Evolutionary conservation across 2,797 vertebrate species (phyloP).

Genomic region (Liparis tanakae): DNA sequence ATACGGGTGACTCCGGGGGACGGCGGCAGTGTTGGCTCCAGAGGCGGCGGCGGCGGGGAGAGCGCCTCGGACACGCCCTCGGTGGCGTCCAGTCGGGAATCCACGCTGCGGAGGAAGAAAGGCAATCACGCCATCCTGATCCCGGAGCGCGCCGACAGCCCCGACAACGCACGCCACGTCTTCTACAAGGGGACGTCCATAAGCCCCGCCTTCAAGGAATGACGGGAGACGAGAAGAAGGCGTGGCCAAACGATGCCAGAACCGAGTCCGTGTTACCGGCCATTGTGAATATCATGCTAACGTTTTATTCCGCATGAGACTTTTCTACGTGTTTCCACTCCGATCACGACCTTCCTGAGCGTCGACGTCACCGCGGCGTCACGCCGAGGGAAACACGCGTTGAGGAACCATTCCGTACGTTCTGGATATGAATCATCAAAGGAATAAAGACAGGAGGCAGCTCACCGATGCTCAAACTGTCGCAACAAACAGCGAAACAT

Average conservation of each 20-base stretch:
- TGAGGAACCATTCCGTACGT: slow-evolving; percentile 44
- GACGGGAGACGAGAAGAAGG: slow-evolving; percentile 9
- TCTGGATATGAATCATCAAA: slow-evolving; percentile 57
- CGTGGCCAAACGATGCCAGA: slow-evolving; percentile 25
- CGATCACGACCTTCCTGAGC: slow-evolving; percentile 84
- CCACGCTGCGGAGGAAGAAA: slow-evolving; percentile 93
- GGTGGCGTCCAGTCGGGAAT: slow-evolving; percentile 92
- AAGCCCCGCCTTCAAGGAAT: slow-evolving; percentile 87
- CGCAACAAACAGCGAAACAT: slow-evolving; percentile 53
- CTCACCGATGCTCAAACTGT: slow-evolving; percentile 48
- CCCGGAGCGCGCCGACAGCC: slow-evolving; percentile 94
- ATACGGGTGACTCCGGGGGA: slow-evolving; percentile 95
- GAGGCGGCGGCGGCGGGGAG: slow-evolving; percentile 67
- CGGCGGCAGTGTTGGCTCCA: slow-evolving; percentile 72
- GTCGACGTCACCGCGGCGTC: too few species aligned
- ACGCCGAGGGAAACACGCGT: slow-evolving; percentile 57
- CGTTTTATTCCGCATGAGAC: slow-evolving; percentile 75
- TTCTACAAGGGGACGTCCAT: slow-evolving; percentile 98
- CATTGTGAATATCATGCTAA: slow-evolving; percentile 68
- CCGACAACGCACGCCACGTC: slow-evolving; percentile 94
- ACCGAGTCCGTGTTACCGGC: slow-evolving; percentile 66
- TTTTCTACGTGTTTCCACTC: slow-evolving; percentile 73
- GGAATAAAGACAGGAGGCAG: slow-evolving; percentile 21
- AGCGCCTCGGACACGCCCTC: slow-evolving; percentile 88
- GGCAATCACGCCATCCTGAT: slow-evolving; percentile 92